phyloP scores from a whole-genome alignment of 2,888 invertebrate species.

The Eupithecia vulgata region DNA sequence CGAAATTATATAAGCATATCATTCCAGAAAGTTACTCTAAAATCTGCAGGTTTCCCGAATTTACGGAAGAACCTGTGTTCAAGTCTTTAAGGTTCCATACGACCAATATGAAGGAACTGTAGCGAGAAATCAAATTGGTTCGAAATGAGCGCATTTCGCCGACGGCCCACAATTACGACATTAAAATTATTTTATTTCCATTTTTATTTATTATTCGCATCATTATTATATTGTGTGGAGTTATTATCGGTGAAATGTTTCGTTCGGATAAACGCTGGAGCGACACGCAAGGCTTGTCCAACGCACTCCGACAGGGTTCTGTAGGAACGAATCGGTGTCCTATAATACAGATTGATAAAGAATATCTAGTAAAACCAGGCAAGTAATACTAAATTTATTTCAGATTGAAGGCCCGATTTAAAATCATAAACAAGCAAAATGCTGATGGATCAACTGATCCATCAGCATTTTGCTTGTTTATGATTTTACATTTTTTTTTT shows the following conservation, averaged over 20 bases:
- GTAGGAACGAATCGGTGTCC: conserved; percentile 5
- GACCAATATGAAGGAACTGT: conserved; percentile 69
- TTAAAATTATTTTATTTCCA: conserved; percentile 84
- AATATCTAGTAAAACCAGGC: too few relatives aligned
- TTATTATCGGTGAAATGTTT: conserved; percentile 84
- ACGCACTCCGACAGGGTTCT: conserved; percentile 65
- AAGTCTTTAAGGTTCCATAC: conserved; percentile 65
- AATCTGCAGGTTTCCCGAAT: neutral
- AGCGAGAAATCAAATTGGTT: conserved; percentile 69
- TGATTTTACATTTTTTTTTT: too few relatives aligned
- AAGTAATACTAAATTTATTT: too few relatives aligned
- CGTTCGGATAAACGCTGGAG: conserved; percentile 81
- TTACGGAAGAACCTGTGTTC: conserved; percentile 60
- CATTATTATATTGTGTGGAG: conserved; percentile 84
- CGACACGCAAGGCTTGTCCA: conserved; percentile 75
- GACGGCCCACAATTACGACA: conserved; percentile 80
- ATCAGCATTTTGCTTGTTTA: too few relatives aligned
- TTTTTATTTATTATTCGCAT: conserved; percentile 85
- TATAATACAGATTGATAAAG: neutral
- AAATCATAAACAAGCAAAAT: too few relatives aligned
- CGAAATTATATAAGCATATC: neutral
- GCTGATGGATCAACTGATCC: too few relatives aligned
- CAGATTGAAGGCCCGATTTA: too few relatives aligned
- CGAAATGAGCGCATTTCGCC: conserved; percentile 69
- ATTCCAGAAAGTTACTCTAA: neutral